These are phyloP conservation scores for Clarias macrocephalus DNA, from an alignment of 2,113 vertebrate species.

Conservation along the genomic window DNA sequence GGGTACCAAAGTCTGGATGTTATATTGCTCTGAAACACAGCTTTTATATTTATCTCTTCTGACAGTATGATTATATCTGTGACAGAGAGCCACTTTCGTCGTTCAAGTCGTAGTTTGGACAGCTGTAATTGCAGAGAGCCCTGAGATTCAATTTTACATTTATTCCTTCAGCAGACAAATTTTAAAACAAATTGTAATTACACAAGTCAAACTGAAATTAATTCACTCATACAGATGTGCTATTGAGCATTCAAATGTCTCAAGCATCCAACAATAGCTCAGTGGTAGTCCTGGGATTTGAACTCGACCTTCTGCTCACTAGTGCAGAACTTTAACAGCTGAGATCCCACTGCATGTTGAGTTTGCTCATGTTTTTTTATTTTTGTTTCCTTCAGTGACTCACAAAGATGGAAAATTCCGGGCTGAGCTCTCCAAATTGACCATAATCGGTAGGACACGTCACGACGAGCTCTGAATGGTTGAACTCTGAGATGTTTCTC, in stretches of 20 bases:
- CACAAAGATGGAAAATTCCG: slow-evolving; percentile 88
- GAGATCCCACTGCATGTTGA: background rate
- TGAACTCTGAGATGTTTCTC: slow-evolving; percentile 26
- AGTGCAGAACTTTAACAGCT: background rate
- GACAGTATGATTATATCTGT: background rate
- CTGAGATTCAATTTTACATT: background rate
- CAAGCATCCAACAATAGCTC: background rate
- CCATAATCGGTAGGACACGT: slow-evolving; percentile 74
- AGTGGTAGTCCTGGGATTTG: slow-evolving; percentile 1
- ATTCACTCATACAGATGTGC: background rate
- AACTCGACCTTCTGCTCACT: background rate
- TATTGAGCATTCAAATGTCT: background rate
- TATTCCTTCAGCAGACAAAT: slow-evolving; percentile 7
- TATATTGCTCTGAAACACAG: background rate
- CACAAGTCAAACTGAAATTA: background rate
- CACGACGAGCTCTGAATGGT: slow-evolving; percentile 82
- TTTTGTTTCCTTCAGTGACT: slow-evolving; percentile 73
- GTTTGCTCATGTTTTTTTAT: slow-evolving; percentile 5
- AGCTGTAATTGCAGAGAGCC: background rate
- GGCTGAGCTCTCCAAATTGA: slow-evolving; percentile 87
- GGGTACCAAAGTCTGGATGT: background rate
- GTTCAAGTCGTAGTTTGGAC: background rate
- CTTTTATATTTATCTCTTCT: background rate
- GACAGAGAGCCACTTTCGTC: background rate
- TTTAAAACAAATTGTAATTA: slow-evolving; percentile 21